phyloP scores from a whole-genome alignment of 2,113 vertebrate species.

The Osmerus mordax region DNA sequence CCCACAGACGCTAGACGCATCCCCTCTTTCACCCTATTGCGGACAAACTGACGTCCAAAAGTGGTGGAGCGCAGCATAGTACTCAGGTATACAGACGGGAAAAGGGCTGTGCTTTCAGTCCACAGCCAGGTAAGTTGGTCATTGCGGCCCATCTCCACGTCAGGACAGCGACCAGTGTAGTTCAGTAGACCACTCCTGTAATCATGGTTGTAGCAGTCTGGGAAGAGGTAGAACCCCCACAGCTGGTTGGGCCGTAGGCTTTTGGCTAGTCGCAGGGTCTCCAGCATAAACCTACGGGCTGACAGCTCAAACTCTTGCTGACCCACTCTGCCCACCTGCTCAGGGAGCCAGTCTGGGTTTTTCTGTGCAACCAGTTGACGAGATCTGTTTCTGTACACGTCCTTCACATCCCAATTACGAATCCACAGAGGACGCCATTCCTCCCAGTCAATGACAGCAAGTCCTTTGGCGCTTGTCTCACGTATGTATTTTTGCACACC shows the following conservation, averaged over 20 bases:
- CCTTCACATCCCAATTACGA: slow-evolving; percentile 77
- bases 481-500: slow-evolving; percentile 69
- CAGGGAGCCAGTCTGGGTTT: slow-evolving; percentile 60
- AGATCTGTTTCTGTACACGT: slow-evolving; percentile 72
- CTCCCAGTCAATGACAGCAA: slow-evolving; percentile 82
- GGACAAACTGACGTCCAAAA: slow-evolving; percentile 70
- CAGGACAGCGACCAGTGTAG: slow-evolving; percentile 76
- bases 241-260: slow-evolving; percentile 68
- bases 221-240: slow-evolving; percentile 84
- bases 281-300: slow-evolving; percentile 70
- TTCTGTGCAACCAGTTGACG: slow-evolving; percentile 55
- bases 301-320: slow-evolving; percentile 76
- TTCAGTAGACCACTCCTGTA: slow-evolving; percentile 65
- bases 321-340: slow-evolving; percentile 65
- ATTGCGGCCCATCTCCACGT: slow-evolving; percentile 69
- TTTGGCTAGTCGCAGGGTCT: slow-evolving; percentile 72
- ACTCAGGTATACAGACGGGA: slow-evolving; percentile 76
- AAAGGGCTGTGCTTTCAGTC: slow-evolving; percentile 76
- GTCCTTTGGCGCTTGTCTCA: slow-evolving; percentile 64
- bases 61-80: slow-evolving; percentile 54
- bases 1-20: slow-evolving; percentile 73
- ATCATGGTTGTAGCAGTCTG: slow-evolving; percentile 82
- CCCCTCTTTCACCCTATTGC: slow-evolving; percentile 71
- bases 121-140: slow-evolving; percentile 79
- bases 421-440: slow-evolving; percentile 83